Percentiles rank a stretch among this genome's conserved stretches.
phyloP scores from a whole-genome alignment of 2,113 vertebrate genomes.

The Trematomus loennbergii region DNA sequence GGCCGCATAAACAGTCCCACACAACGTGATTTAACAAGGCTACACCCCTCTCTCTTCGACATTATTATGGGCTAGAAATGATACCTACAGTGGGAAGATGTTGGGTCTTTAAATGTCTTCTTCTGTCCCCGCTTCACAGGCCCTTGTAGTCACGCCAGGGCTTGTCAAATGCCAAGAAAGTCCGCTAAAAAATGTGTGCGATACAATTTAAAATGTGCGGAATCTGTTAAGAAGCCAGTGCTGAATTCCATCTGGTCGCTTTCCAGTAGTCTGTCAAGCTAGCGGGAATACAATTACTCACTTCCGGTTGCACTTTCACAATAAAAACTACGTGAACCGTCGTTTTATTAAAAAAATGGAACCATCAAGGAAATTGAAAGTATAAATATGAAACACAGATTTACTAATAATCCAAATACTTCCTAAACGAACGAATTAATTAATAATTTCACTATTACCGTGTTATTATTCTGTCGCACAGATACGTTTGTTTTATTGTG shows the following conservation, averaged over 20 bases:
- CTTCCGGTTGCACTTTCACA: slow-evolving; percentile 23
- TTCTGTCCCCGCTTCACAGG: slow-evolving; percentile 74
- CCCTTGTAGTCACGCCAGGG: slow-evolving; percentile 64
- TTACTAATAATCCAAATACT: accelerated
- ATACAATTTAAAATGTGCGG: slow-evolving; percentile 79
- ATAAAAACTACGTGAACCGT: not conserved
- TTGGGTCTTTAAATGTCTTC: slow-evolving; percentile 61
- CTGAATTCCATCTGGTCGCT: slow-evolving; percentile 76
- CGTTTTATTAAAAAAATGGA: accelerated
- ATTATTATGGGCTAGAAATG: slow-evolving; percentile 26
- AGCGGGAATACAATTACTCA: accelerated
- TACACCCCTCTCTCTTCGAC: slow-evolving; percentile 72
- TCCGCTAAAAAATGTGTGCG: slow-evolving; percentile 83
- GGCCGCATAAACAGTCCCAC: slow-evolving; percentile 62
- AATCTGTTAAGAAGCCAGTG: slow-evolving; percentile 76
- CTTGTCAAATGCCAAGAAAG: slow-evolving; percentile 71
- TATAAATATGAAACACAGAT: accelerated
- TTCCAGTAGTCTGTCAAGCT: slow-evolving; percentile 38
- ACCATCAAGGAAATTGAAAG: accelerated
- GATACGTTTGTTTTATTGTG: not conserved
- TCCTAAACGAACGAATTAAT: accelerated
- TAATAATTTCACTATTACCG: accelerated
- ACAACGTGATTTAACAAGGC: slow-evolving; percentile 69
- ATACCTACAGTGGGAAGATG: slow-evolving; percentile 76
- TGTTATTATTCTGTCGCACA: accelerated